Evolutionary conservation across 2,113 vertebrate genomes (phyloP), one percentile per base, ranked within the genome.

Genomic region (Smithornis capensis): DNA sequence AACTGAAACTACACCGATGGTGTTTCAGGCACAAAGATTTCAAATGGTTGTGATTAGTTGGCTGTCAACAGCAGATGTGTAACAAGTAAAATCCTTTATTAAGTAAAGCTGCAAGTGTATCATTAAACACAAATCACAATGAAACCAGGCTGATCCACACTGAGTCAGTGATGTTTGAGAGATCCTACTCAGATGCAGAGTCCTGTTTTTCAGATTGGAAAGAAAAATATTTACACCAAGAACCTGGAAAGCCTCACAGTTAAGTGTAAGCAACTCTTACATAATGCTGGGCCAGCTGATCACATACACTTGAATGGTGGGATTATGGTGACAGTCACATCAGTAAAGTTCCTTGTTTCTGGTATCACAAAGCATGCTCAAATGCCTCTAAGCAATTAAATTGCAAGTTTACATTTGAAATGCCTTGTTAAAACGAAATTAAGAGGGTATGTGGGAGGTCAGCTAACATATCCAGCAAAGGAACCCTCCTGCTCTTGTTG

Each of bases 11-110:
- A 77, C 69, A 60, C 6, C 42, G 56, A 29, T 27, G 42, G 79
- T 92, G 50, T 19, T 88, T 42, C 87, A 88, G 59, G 42, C 57
- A 42, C 87, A 94, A 83, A 93, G 93, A 96, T 96, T 95, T 74
- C 45, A 76, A 88, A 77, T 81, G 38, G 35, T 69, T 15, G 10
- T 68, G 82, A 85, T 94, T 91, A 95, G 75, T 71, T 90, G 87
- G 13, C 68, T 90, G 78, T 62, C 63, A 0, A 92, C 74, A 93
- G 53, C 49, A 75, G 81, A 82, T 35, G 45, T 38, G 45, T 33
- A 63, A 73, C 59, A 83, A 77, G 29, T 77, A 59, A 91, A 91
- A 88, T 77, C 70, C 75, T 92, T 91, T 81, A 64, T 79, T 73
- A 65, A 44, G 8, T 21, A 17, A 62, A 53, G 29, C 35, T 83